These are phyloP conservation scores for Tyria jacobaeae DNA, from an alignment of 2,888 invertebrate species.

Conservation along the genomic window DNA sequence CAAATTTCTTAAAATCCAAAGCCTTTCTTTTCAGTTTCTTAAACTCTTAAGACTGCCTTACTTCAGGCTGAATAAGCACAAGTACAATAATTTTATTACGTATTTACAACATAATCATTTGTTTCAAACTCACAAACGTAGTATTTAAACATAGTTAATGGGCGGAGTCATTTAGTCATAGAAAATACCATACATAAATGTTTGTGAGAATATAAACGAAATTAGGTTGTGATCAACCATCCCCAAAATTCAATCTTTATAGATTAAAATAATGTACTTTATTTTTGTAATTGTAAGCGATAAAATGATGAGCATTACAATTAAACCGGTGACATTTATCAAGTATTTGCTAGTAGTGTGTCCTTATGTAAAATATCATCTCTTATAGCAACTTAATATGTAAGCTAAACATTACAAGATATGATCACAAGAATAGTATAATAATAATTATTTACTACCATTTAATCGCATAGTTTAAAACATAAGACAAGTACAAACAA, in stretches of 20 bases:
- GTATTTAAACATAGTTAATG: neutral
- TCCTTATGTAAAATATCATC: neutral
- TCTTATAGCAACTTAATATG: neutral
- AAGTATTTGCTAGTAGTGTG: neutral
- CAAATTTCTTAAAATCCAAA: slow-evolving; percentile 17
- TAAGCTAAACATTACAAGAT: neutral
- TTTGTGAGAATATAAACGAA: neutral
- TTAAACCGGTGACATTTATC: neutral
- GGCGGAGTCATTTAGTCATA: neutral
- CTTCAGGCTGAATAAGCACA: slow-evolving; percentile 17
- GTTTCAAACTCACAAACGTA: neutral
- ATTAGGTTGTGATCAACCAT: too few species aligned
- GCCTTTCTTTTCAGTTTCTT: slow-evolving; percentile 22
- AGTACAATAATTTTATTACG: slow-evolving; percentile 2
- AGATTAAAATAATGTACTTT: neutral
- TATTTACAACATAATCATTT: neutral
- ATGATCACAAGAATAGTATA: neutral
- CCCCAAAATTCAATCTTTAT: neutral
- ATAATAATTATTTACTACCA: neutral
- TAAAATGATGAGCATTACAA: neutral
- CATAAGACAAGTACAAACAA: too few species aligned
- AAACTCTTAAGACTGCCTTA: slow-evolving; percentile 38
- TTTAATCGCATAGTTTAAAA: neutral
- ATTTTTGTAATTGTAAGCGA: neutral
- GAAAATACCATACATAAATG: neutral